Evolutionary conservation across 2,888 invertebrate genomes (phyloP).

Genomic region (Phanerotoma sp.): DNA sequence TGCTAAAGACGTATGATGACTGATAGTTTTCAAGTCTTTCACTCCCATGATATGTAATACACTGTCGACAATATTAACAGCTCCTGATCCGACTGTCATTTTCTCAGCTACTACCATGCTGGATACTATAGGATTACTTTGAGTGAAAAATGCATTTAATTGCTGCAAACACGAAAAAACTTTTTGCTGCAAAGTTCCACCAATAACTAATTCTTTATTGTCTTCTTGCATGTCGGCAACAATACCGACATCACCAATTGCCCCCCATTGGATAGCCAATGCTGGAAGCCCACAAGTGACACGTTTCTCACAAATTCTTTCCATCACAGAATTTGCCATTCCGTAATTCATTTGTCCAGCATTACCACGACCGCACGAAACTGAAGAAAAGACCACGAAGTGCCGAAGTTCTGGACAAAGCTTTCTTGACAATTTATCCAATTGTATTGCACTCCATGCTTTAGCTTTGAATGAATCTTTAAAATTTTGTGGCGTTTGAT

Average conservation of each 20-base stretch:
- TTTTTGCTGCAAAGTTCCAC: conserved; percentile 83
- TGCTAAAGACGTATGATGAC: conserved; percentile 73
- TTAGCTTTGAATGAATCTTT: conserved; percentile 63
- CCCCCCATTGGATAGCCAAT: conserved; percentile 66
- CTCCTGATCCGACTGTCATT: conserved; percentile 63
- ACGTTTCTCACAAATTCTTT: conserved; percentile 62
- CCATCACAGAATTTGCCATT: conserved; percentile 61
- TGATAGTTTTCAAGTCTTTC: conserved; percentile 44
- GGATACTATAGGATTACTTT: conserved; percentile 66
- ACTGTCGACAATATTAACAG: conserved; percentile 71
- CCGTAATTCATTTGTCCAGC: conserved; percentile 69
- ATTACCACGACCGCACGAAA: conserved; percentile 67
- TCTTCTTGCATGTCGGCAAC: conserved; percentile 76
- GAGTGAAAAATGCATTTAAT: conserved; percentile 73
- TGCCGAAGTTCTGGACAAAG: conserved; percentile 57
- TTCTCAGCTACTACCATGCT: conserved; percentile 90
- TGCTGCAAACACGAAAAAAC: conserved; percentile 79
- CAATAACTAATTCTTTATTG: conserved; percentile 68
- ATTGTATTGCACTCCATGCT: conserved; percentile 61
- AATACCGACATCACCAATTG: conserved; percentile 72
- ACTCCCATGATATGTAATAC: conserved; percentile 64
- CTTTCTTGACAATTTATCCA: conserved; percentile 61
- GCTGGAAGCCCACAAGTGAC: conserved; percentile 58
- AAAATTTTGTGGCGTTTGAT: conserved; percentile 60
- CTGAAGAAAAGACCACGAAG: conserved; percentile 69